Evolutionary conservation across 2,113 vertebrate genomes (phyloP), one percentile per base, ranked within the genome.

Genomic region (Leucopsar rothschildi): DNA sequence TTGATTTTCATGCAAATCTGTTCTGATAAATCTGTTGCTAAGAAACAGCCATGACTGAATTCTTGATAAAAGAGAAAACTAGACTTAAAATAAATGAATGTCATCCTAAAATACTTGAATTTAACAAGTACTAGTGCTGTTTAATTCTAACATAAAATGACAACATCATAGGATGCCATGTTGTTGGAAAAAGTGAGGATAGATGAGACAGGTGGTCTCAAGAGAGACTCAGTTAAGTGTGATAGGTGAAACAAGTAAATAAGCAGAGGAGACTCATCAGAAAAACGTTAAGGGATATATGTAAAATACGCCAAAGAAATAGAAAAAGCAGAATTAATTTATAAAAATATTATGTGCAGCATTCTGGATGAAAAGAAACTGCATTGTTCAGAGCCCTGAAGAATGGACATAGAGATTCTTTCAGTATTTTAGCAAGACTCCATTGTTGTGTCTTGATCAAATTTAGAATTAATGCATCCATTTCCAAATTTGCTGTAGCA

Each of bases 11-110:
- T 95, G 66, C 71, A 93, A 95, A 91, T 85, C 50, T 91, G 31
- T 87, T 91, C 93, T 31, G 21, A 65, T 88, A 53, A 89, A 80
- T 65, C 59, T 82, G 94, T 95, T 96, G 94, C 95, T 95, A 93
- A 93, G 93, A 70, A 94, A 91, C 90, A 82, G 24, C 29, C 9
- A 44, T 78, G 78, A 73, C 87, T 82, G 71, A 69, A 45, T 76
- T 82, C 89, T 90, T 88, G 27, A 61, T 94, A 91, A 69, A 85
- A 91, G 22, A 69, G 70, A 77, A 91, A 78, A 39, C 85, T 81
- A 55, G 47, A 63, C 21, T 81, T 29, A 80, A 53, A 93, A 45
- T 64, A 94, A 92, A 61, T 76, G 13, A 91, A 5, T 27, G 44
- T 79, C 52, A 70, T 55, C 68, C n/a, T 66, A 39, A 75, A 91